A percentile compares a stretch with the other conserved stretches of the same genome.
These are phyloP conservation scores for Melanchra persicariae DNA, from an alignment of 2,888 invertebrate genomes.

Conservation along the genomic window DNA sequence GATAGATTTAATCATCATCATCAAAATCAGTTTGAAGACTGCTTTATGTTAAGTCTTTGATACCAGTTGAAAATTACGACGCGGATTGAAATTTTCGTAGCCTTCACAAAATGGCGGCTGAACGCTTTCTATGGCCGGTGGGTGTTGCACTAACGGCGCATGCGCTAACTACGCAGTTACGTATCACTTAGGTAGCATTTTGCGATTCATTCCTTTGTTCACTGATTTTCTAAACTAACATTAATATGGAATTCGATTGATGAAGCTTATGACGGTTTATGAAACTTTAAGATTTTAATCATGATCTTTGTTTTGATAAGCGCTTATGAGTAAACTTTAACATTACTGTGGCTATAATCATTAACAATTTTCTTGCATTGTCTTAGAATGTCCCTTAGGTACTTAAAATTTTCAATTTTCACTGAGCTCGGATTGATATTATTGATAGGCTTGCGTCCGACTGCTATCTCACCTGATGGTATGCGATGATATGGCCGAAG, in stretches of 20 bases:
- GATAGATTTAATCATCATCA: background rate
- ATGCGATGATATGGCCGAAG: background rate
- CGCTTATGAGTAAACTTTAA: background rate
- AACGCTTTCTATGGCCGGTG: background rate
- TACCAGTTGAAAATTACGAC: background rate
- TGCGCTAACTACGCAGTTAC: background rate
- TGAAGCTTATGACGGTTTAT: background rate
- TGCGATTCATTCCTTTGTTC: background rate
- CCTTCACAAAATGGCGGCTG: slow-evolving; percentile 22
- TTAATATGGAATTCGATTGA: background rate
- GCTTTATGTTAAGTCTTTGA: background rate
- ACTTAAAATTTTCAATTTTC: background rate
- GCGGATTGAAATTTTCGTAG: background rate
- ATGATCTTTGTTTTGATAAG: background rate
- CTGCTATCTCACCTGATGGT: background rate
- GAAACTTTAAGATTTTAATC: background rate
- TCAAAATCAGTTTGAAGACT: background rate
- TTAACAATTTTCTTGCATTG: background rate
- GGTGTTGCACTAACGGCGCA: slow-evolving; percentile 5
- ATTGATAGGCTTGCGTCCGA: background rate
- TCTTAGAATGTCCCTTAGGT: background rate
- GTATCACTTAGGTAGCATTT: background rate
- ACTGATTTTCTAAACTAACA: background rate
- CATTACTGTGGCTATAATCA: too few species aligned
- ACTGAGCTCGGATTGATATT: background rate